Evolutionary conservation across 2,113 vertebrate genomes (phyloP).

Genomic region (Trichechus manatus): DNA sequence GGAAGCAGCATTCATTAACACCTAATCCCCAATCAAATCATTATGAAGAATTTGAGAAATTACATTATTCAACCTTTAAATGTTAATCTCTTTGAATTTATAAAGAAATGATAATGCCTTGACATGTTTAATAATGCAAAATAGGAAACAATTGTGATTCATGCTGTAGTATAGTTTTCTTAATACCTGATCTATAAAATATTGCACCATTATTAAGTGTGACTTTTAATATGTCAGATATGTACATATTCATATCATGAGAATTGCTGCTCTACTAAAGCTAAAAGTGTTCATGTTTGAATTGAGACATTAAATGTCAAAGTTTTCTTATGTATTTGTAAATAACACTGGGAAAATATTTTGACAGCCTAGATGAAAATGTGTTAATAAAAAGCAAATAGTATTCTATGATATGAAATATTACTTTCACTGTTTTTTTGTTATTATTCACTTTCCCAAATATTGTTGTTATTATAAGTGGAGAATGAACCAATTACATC

Average conservation of each 20-base stretch:
- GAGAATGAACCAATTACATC: conserved; percentile 23
- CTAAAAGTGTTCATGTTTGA: conserved; percentile 24
- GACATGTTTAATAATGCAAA: background rate
- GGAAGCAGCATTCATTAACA: background rate
- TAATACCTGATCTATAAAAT: background rate
- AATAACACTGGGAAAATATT: conserved; percentile 75
- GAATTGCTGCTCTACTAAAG: background rate
- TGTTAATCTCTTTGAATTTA: background rate
- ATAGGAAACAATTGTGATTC: background rate
- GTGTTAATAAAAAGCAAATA: conserved; percentile 58
- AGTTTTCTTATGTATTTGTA: conserved; percentile 55
- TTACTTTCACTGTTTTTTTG: conserved; percentile 41
- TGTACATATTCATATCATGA: background rate
- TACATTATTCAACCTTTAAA: background rate
- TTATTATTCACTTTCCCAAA: conserved; percentile 54
- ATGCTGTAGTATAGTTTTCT: background rate
- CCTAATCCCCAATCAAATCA: background rate
- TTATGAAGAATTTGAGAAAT: background rate
- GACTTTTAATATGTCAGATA: background rate
- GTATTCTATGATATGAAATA: conserved; percentile 23
- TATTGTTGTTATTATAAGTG: conserved; percentile 26
- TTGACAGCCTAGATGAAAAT: conserved; percentile 66
- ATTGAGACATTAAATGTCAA: background rate
- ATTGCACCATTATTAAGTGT: background rate
- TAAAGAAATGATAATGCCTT: background rate